phyloP scores from a whole-genome alignment of 2,797 vertebrate genomes.

The Macroramphosus scolopax region DNA sequence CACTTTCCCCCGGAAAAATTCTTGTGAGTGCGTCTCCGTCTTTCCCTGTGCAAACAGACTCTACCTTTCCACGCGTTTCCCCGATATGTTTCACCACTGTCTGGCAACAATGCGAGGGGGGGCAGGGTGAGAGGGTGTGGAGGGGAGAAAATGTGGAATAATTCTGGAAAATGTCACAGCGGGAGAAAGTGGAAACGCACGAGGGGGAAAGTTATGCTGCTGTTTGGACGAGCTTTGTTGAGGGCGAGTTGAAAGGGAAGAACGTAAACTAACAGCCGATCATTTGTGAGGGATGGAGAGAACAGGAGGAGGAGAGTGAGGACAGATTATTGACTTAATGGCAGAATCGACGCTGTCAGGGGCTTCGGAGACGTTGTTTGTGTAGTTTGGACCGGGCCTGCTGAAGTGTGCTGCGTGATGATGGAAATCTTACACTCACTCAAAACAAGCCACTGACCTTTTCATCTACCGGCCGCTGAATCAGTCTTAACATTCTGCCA shows the following conservation, averaged over 20 bases:
- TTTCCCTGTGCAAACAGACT: conserved; percentile 48
- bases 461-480: conserved; percentile 61
- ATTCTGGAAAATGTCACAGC: conserved; percentile 53
- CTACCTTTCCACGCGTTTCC: conserved; percentile 54
- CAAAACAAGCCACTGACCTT: conserved; percentile 69
- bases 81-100: conserved; percentile 59
- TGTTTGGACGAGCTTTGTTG: conserved; percentile 66
- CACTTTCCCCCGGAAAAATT: conserved; percentile 72
- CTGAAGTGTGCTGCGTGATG: conserved; percentile 57
- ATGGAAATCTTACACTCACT: conserved; percentile 74
- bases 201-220: conserved; percentile 48
- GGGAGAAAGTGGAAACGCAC: conserved; percentile 55
- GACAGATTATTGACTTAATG: conserved; percentile 67
- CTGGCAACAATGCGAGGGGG: conserved; percentile 70
- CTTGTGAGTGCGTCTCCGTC: conserved; percentile 34
- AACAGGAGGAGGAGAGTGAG: conserved; percentile 31
- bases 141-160: conserved; percentile 28
- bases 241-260: conserved; percentile 67
- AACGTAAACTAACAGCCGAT: conserved; percentile 55
- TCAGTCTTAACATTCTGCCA: conserved; percentile 62
- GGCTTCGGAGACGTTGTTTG: conserved; percentile 68
- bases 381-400: conserved; percentile 60
- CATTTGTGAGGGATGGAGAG: conserved; percentile 39
- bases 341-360: conserved; percentile 60
- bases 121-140: conserved; percentile 23